Conservation (phyloP, 30 jellyfish, hydroid and myxozoan species). For the Aurelia aurita region DNA sequence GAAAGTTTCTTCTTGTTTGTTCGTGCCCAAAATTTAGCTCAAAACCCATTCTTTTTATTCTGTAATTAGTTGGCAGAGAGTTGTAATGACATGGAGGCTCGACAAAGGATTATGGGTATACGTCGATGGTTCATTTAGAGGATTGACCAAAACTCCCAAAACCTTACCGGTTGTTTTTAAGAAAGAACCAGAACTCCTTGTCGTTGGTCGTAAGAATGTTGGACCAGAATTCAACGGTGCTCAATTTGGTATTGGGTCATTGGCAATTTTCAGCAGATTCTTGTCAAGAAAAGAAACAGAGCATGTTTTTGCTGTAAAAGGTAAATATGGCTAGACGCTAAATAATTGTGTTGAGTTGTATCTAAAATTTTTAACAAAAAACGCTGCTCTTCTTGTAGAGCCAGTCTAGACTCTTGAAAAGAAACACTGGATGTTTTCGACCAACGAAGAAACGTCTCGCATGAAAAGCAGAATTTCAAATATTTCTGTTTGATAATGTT, state of each 20-base stretch:
- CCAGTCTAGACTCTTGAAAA: too few relatives aligned
- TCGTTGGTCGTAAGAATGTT: slow-evolving; percentile 85
- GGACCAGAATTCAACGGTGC: slow-evolving; percentile 96
- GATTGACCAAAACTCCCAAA: slow-evolving; percentile 86
- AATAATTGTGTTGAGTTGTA: too few relatives aligned
- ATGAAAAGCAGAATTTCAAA: too few relatives aligned
- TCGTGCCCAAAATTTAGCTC: too few relatives aligned
- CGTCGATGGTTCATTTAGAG: slow-evolving; percentile 97
- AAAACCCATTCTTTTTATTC: neutral
- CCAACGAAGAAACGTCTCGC: too few relatives aligned
- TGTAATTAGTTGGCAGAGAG: slow-evolving; percentile 89
- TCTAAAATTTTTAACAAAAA: too few relatives aligned
- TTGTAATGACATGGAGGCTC: slow-evolving; percentile 95
- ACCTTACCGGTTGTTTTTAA: slow-evolving; percentile 76
- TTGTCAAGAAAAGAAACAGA: slow-evolving; percentile 77
- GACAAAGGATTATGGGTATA: slow-evolving; percentile 98
- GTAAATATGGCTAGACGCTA: slow-evolving; percentile 17
- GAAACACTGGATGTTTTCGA: too few relatives aligned
- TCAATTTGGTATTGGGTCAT: slow-evolving; percentile 85
- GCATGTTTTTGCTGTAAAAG: slow-evolving; percentile 87
- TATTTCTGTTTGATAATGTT: too few relatives aligned
- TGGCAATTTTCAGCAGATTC: slow-evolving; percentile 82
- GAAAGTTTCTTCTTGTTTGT: too few relatives aligned
- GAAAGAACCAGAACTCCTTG: slow-evolving; percentile 65
- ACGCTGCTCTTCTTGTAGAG: too few relatives aligned